Evolutionary conservation across 2,888 invertebrate genomes (phyloP), one percentile per base, ranked within the genome.

Genomic region (Idaea biselata): DNA sequence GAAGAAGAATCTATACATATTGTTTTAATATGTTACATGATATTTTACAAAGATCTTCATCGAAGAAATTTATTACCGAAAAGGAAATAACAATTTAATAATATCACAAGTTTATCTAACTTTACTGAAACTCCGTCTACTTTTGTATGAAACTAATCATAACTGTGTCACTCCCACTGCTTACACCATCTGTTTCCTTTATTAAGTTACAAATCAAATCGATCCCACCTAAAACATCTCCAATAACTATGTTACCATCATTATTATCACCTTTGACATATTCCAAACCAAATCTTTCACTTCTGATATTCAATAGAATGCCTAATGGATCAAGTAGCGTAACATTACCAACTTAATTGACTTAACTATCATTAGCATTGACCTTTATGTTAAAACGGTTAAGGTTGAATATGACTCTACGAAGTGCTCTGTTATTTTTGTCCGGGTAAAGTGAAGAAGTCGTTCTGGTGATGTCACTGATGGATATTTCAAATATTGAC

Each of bases 401-500:
- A 44, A 44, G 44, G 11, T 44, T 8, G 44, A 44, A 14, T 11
- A 44, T 44, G 14, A 44, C 0, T 44, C 11, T 8, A 44, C 44
- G 8, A 1, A 44, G 44, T 7, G 44, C 0, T 11, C 8, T 11
- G 2, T 44, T 44, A 44, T 44, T 14, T 76, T 81, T 80, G 81
- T 79, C 72, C 78, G 72, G 77, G 81, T 83, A 81, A 88, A 89
- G 87, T 84, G 86, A 87, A 89, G 88, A 86, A 89, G 89, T 87
- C 87, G 84, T 86, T 87, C 80, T 72, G 78, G 76, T 78, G 83
- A 81, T 84, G 86, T 86, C 86, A 78, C 80, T 87, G 88, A 89
- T 90, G 89, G 87, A 80, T 87, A 44, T 88, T 88, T 86, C 88
- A 90, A 92, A 92, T 91, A 91, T 92, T 91, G 89, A 90, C 90